Evolutionary conservation across 2,113 vertebrate genomes (phyloP).

Genomic region (Megaleporinus macrocephalus): DNA sequence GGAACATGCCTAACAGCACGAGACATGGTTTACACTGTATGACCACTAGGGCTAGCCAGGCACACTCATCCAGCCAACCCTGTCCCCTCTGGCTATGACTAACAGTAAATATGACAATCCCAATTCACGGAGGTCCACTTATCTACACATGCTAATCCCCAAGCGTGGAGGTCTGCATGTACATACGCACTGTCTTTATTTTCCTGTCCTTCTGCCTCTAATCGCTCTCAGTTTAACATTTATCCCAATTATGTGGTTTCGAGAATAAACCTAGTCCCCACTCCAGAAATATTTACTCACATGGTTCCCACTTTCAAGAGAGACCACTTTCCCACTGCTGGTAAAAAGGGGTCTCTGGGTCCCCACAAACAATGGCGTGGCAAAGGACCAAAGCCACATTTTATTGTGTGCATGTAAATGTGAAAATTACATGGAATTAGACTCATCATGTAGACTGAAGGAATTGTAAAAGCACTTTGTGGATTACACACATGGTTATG

Average conservation of each 20-base stretch:
- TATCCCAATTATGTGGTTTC: slow-evolving; percentile 24
- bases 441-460: slow-evolving; percentile 40
- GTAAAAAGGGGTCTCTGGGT: slow-evolving; percentile 27
- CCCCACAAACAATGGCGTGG: slow-evolving; percentile 51
- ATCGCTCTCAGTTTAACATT: slow-evolving; percentile 23
- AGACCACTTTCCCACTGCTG: slow-evolving; percentile 24
- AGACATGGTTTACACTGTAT: background rate
- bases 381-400: slow-evolving; percentile 48
- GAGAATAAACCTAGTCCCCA: slow-evolving; percentile 1
- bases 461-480: slow-evolving; percentile 59
- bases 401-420: slow-evolving; percentile 64
- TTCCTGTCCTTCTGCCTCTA: slow-evolving; percentile 18
- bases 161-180: slow-evolving; percentile 13
- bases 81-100: background rate
- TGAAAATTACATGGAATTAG: slow-evolving; percentile 63
- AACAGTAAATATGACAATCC: background rate
- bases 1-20: background rate
- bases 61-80: background rate
- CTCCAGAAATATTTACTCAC: slow-evolving; percentile 33
- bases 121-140: slow-evolving; percentile 29
- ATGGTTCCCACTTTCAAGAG: slow-evolving; percentile 23
- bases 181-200: slow-evolving; percentile 20
- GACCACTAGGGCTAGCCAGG: background rate
- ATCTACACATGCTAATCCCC: slow-evolving; percentile 1
- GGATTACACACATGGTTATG: slow-evolving; percentile 60